Base-by-base conservation (phyloP, 2,113 vertebrate genomes). In the Trematomus loennbergii region DNA sequence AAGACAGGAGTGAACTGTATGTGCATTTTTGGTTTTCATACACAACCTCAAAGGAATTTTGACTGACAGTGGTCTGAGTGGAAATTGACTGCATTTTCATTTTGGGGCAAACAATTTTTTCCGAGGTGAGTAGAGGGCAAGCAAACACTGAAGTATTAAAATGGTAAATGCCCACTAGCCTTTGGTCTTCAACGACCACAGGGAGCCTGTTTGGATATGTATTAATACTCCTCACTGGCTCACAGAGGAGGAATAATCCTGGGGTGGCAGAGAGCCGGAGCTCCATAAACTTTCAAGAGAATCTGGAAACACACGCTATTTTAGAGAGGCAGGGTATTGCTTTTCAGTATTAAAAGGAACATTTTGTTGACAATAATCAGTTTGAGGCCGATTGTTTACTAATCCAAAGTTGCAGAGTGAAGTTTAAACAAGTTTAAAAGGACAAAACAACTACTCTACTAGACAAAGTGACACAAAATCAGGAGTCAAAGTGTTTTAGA, bases 91-190 rank as follows among this genome's bases (percentile, higher is more conserved):
- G 61, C 20, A 66, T 72, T 89, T 87, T 88, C 75, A 84, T 85
- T 88, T 55, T 33, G n/a, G 63, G 46, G 55, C 59, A 79, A 70
- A 70, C 45, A 60, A 5, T 63, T 81, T 63, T 81, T 67, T 81
- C 59, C 53, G n/a, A 62, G 61, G 62, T 54, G 55, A 81, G 55
- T 36, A 36, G 50, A 81, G 60, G 67, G 73, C 64, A 80, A 79
- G 79, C 73, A 88, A 88, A 87, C 75, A 83, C n/a, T 60, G 54
- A 78, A 16, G 55, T 83, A 89, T 82, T 73, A 61, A 82, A 82
- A 82, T 77, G 65, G 55, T 69, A 70, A 89, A 86, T 74, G 63
- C 20, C 63, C 63, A 16, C 49, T 70, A 76, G 66, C 77, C 78
- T 85, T 73, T 83, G 70, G 69, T 29, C 79, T 65, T 82, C 73